Base-by-base conservation (phyloP, 1,140 invertebrate genomes). In the Euwallacea similis region DNA sequence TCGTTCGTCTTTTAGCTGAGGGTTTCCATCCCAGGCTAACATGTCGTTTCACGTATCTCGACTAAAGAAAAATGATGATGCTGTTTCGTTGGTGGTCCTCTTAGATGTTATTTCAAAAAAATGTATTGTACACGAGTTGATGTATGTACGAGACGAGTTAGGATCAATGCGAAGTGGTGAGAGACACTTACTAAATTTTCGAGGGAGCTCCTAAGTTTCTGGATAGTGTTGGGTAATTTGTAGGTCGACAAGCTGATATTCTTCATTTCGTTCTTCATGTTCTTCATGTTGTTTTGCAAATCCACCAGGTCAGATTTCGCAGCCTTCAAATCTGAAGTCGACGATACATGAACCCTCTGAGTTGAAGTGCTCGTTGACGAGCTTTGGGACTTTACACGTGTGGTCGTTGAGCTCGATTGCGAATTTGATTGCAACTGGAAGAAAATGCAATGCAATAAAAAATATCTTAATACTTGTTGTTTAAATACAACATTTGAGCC, bases 221-320 rank as follows among this genome's bases (percentile, higher is more conserved):
- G 62, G 46, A 69, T 42, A 58, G 43, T 87, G 77, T 71, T 59
- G 61, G 69, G 42, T 21, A 71, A 33, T 16, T 44, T 47, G 75
- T 73, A 71, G 16, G 67, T 74, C 2, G 75, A 72, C 58, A 82
- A 77, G 72, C 85, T 87, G 21, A 33, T 33, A 4, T 33, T 33
- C 21, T 33, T 33, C 21, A 33, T 33, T 4, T 33, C 21, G 72
- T 84, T 87, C 76, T 90, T 91, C 86, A 93, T 91, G 84, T 92
- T 90, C 33, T 89, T 90, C 81, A 92, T 90, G 75, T 89, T 89
- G 77, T 87, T 89, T 81, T 92, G 89, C 54, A 92, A 84, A 74
- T 92, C 90, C 70, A 86, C 87, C 54, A 92, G 84, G 81, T 91
- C 89, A n/a, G 88, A 88, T 81, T 91, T 90, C 66, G 87, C 88